A percentile compares a stretch with the other conserved stretches of the same genome.
Evolutionary conservation across 2,113 vertebrate genomes (phyloP).

Genomic region (Ia io): DNA sequence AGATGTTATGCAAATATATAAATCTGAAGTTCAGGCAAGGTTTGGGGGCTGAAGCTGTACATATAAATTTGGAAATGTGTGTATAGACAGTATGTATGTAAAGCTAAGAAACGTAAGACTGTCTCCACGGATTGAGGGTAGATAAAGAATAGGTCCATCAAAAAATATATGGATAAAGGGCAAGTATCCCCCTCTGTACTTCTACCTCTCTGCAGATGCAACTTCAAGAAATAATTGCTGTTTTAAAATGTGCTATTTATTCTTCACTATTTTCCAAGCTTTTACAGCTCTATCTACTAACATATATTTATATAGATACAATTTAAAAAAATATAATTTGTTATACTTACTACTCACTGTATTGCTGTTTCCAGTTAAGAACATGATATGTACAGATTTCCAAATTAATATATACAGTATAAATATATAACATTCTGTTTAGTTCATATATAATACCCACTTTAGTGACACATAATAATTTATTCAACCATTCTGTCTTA

Average conservation of each 20-base stretch:
- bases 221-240: neutral
- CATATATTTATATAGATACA: neutral
- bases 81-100: neutral
- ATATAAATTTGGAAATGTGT: neutral
- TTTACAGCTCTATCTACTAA: neutral
- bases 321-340: neutral
- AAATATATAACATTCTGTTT: neutral
- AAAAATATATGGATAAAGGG: neutral
- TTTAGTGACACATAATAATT: neutral
- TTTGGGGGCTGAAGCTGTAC: neutral
- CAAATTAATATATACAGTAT: neutral
- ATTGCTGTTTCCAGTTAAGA: neutral
- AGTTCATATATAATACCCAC: neutral
- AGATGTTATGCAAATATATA: neutral
- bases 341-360: neutral
- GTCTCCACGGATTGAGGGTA: neutral
- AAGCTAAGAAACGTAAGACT: neutral
- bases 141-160: neutral
- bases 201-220: neutral
- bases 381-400: neutral
- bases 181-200: neutral
- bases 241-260: neutral
- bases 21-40: neutral
- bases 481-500: slow-evolving; percentile 1
- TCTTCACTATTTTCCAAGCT: neutral